Evolutionary conservation across 1,140 invertebrate genomes (phyloP).

Genomic region (Manduca sexta): DNA sequence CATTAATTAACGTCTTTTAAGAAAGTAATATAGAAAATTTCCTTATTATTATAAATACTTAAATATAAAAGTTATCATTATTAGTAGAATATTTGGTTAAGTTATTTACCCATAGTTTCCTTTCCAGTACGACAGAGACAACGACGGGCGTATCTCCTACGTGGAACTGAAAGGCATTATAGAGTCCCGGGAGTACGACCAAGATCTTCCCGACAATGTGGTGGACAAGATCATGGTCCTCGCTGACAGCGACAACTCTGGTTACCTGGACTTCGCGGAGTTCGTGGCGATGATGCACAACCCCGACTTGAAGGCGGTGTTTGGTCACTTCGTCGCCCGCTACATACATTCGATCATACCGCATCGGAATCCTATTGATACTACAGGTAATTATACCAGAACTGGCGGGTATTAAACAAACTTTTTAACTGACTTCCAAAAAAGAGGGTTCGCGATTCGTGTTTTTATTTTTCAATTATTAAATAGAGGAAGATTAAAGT

Average conservation of each 20-base stretch:
- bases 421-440: too few species aligned
- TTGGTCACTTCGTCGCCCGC: constrained; percentile 74
- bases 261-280: constrained; percentile 83
- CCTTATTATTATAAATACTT: too few species aligned
- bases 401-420: too few species aligned
- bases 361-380: constrained; percentile 53
- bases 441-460: too few species aligned
- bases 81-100: too few species aligned
- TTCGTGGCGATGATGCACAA: constrained; percentile 85
- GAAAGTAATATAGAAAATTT: too few species aligned
- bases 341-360: constrained; percentile 74
- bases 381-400: constrained; percentile 39
- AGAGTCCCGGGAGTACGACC: constrained; percentile 75
- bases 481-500: too few species aligned
- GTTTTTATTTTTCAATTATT: too few species aligned
- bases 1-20: too few species aligned
- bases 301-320: constrained; percentile 76
- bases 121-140: constrained; percentile 83
- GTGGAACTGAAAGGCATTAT: constrained; percentile 80
- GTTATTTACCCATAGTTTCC: constrained; percentile 19
- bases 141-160: constrained; percentile 82
- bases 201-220: constrained; percentile 82
- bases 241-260: constrained; percentile 82
- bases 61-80: too few species aligned
- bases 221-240: constrained; percentile 81